Evolutionary conservation across 2,888 invertebrate genomes (phyloP).

Genomic region (Drosophila mimica): DNA sequence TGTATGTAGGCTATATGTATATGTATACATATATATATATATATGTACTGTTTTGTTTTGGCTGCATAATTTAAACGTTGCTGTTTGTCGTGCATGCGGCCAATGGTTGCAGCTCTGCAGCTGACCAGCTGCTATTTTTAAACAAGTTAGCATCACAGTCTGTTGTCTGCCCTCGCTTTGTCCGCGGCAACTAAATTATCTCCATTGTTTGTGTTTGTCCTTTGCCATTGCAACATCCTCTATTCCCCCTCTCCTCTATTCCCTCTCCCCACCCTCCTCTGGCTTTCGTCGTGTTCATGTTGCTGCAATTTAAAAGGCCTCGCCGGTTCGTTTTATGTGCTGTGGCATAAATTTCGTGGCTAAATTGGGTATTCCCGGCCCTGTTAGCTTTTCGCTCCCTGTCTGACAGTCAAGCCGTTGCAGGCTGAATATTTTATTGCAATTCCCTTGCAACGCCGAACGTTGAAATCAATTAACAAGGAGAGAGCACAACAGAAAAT

Average conservation of each 20-base stretch:
- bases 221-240: slow-evolving; percentile 30
- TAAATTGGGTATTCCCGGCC: slow-evolving; percentile 62
- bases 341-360: slow-evolving; percentile 74
- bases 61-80: slow-evolving; percentile 76
- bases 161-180: slow-evolving; percentile 36
- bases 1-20: background rate
- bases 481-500: slow-evolving; percentile 1
- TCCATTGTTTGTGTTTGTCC: slow-evolving; percentile 73
- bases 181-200: slow-evolving; percentile 76
- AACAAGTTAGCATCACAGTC: slow-evolving; percentile 55
- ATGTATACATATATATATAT: background rate
- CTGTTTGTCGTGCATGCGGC: slow-evolving; percentile 47
- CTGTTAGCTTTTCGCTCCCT: slow-evolving; percentile 38
- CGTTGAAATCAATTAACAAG: slow-evolving; percentile 67
- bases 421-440: slow-evolving; percentile 61
- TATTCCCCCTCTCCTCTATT: background rate
- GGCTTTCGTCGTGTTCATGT: slow-evolving; percentile 8
- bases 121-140: slow-evolving; percentile 64
- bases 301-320: slow-evolving; percentile 50
- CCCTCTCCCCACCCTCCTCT: background rate
- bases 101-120: slow-evolving; percentile 55
- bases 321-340: slow-evolving; percentile 66
- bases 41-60: slow-evolving; percentile 54
- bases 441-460: slow-evolving; percentile 33
- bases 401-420: slow-evolving; percentile 21